phyloP scores from a whole-genome alignment of 2,113 vertebrate genomes.

The Anthoscopus minutus region DNA sequence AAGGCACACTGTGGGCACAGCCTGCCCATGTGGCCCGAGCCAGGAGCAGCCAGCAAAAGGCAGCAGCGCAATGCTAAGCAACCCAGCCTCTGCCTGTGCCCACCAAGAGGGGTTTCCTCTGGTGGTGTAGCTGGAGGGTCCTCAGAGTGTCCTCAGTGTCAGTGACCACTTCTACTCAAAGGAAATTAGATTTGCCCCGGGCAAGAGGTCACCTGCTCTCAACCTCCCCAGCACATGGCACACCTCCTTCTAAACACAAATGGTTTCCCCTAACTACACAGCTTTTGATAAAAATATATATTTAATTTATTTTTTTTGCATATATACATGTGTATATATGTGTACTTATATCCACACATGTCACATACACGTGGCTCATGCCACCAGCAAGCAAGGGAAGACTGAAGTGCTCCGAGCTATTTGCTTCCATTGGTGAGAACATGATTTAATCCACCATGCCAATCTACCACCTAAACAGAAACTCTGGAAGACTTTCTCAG shows the following conservation, averaged over 20 bases:
- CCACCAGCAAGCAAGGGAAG: neutral
- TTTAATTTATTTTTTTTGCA: neutral
- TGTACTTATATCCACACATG: neutral
- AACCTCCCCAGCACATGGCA: neutral
- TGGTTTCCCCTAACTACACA: fast-evolving
- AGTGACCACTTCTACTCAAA: neutral
- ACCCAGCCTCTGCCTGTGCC: neutral
- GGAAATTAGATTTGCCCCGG: neutral
- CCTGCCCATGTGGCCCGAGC: fast-evolving
- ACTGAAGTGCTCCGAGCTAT: neutral
- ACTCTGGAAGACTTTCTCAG: neutral
- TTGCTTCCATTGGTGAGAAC: fast-evolving
- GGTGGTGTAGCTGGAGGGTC: no score
- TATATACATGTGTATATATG: no score
- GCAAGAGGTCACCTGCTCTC: neutral
- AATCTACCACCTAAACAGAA: neutral
- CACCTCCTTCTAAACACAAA: neutral
- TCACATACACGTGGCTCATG: neutral
- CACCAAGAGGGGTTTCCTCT: neutral
- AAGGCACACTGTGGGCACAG: neutral
- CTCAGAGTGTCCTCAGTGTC: neutral
- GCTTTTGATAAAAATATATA: neutral
- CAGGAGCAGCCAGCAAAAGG: neutral
- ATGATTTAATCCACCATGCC: neutral
- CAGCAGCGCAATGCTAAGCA: fast-evolving